Conservation (phyloP, 2,797 vertebrate genomes). For the Scolopax rusticola region DNA sequence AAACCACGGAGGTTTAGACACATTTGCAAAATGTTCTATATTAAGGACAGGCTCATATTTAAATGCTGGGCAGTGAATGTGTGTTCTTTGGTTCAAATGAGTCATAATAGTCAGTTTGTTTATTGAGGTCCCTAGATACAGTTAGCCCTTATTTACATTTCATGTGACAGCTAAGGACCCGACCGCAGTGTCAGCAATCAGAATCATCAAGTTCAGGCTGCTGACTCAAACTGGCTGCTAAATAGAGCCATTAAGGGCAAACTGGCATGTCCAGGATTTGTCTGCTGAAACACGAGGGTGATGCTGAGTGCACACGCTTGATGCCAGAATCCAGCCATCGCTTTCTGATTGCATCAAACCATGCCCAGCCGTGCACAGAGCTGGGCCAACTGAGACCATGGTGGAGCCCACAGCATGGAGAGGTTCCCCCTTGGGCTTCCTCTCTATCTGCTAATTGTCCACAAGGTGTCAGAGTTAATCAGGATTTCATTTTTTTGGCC, state of each 20-base stretch:
- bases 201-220: neutral
- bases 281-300: fast-evolving
- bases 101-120: neutral
- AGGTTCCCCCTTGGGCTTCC: neutral
- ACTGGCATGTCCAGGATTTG: fast-evolving
- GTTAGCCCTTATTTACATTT: neutral
- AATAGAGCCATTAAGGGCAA: neutral
- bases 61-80: neutral
- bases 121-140: neutral
- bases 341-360: neutral
- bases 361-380: neutral
- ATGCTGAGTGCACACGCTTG: neutral
- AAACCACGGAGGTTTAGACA: neutral
- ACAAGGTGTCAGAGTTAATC: slow-evolving; percentile 68
- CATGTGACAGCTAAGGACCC: neutral
- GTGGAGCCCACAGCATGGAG: neutral
- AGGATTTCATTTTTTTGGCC: neutral
- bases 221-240: slow-evolving; percentile 5
- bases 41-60: neutral
- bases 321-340: neutral
- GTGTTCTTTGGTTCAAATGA: neutral
- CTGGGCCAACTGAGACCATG: neutral
- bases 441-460: slow-evolving; percentile 48
- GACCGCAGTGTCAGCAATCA: neutral
- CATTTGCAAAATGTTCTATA: neutral